These are phyloP conservation scores for Lagocephalus sceleratus DNA, from an alignment of 2,797 vertebrate species.

Conservation along the genomic window DNA sequence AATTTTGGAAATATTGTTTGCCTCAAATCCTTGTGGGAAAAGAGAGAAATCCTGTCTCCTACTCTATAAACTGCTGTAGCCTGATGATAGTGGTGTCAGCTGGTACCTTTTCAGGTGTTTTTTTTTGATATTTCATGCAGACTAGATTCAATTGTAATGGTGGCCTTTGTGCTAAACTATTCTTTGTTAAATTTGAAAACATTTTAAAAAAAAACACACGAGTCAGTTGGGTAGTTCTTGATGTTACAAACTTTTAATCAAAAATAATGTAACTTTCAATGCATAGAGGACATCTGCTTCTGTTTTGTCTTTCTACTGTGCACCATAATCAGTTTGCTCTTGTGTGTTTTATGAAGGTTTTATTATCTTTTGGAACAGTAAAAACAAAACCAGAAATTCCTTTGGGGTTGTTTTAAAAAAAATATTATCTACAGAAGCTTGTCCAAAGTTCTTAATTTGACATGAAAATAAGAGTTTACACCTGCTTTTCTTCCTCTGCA, in stretches of 20 bases:
- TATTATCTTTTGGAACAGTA: not conserved
- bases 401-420: not conserved
- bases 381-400: not conserved
- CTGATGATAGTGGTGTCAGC: conserved; percentile 5
- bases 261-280: not conserved
- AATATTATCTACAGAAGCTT: not conserved
- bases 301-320: not conserved
- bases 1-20: conserved; percentile 12
- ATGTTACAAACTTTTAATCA: not conserved
- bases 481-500: too few species aligned
- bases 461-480: conserved; percentile 3
- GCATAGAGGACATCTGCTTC: too few species aligned
- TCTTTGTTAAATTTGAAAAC: too few species aligned
- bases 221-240: not conserved
- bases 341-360: not conserved
- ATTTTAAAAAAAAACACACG: not conserved
- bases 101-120: conserved; percentile 3
- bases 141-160: too few species aligned
- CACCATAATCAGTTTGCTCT: not conserved
- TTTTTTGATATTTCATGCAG: too few species aligned
- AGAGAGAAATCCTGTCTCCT: not conserved
- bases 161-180: too few species aligned
- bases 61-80: conserved; percentile 4
- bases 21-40: not conserved
- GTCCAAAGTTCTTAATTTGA: not conserved